Base-by-base conservation (phyloP, 2,888 invertebrate genomes). In the Dioctria rufipes region DNA sequence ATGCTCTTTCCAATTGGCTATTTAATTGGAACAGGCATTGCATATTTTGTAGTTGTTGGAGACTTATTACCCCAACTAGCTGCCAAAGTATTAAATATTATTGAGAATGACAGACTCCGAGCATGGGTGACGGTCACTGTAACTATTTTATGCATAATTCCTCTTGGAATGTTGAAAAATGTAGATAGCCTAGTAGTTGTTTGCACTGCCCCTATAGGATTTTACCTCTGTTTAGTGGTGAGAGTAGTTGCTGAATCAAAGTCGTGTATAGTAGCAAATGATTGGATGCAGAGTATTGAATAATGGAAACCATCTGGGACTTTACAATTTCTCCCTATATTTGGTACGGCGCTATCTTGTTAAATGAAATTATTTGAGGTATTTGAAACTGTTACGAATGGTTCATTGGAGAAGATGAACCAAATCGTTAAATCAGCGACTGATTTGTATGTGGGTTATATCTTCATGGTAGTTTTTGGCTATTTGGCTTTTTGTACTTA, bases 1-100 rank as follows among this genome's bases (percentile, higher is more conserved):
- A 25, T 25, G 89, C 90, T 98, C 8, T 95, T 97, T 83, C 96
- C 98, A 84, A 97, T 98, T 85, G 96, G 98, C 0, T 97, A 98
- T 86, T 91, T 98, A 73, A 91, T 98, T 88, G 98, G 98, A 8
- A 97, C 98, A 0, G 96, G 97, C 85, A 95, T 99, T 78, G 98
- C 98, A 4, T 98, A 97, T 88, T 96, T 97, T 88, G 98, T 99
- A 25, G 97, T 99, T n/a, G 96, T 99, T 84, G 99, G 99, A 0
- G 99, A 99, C 88, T 91, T 99, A 66, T 98, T 97, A 0, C 98
- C 99, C 13, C 95, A 95, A 86, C 96, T 98, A 81, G 90, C 97
- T 25, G 92, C 95, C 0, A 95, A 96, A 88, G 90, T 95, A 85
- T 92, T 96, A 77, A 91, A 93, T 69, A 90, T 95, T 46, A 92